These are phyloP conservation scores for Eupelmus urozonus DNA, from an alignment of 2,888 invertebrate species.

Conservation along the genomic window DNA sequence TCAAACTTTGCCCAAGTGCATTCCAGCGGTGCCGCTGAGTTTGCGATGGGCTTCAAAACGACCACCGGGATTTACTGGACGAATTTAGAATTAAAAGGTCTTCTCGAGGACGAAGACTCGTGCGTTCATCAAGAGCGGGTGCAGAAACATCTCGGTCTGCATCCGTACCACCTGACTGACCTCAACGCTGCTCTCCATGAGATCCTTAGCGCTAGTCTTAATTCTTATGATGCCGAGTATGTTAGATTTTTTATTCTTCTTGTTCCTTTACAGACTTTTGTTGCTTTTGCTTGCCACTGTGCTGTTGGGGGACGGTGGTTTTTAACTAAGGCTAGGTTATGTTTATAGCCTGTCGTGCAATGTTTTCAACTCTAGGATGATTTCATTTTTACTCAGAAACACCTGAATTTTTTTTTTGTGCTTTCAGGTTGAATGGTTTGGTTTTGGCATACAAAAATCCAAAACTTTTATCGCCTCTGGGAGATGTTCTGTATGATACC, in stretches of 20 bases:
- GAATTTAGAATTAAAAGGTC: slow-evolving; percentile 78
- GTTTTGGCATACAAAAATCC: slow-evolving; percentile 84
- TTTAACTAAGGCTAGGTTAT: slow-evolving; percentile 6
- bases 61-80: slow-evolving; percentile 65
- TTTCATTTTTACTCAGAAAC: background rate
- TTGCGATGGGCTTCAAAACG: slow-evolving; percentile 31
- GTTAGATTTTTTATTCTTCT: slow-evolving; percentile 67
- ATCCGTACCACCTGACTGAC: slow-evolving; percentile 83
- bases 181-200: slow-evolving; percentile 81
- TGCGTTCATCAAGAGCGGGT: slow-evolving; percentile 80
- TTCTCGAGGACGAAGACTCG: slow-evolving; percentile 80
- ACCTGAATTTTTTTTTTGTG: background rate
- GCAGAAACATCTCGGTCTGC: slow-evolving; percentile 81
- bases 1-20: too few relatives aligned
- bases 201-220: slow-evolving; percentile 80
- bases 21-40: too few relatives aligned
- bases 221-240: slow-evolving; percentile 82
- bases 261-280: background rate
- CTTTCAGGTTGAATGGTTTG: slow-evolving; percentile 82
- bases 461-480: slow-evolving; percentile 80
- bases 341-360: too few relatives aligned
- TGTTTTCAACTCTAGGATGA: background rate
- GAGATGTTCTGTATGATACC: slow-evolving; percentile 82
- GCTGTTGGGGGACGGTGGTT: background rate
- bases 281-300: background rate